phyloP scores from a whole-genome alignment of 2,888 invertebrate species.

The Mesorhabditis belari region DNA sequence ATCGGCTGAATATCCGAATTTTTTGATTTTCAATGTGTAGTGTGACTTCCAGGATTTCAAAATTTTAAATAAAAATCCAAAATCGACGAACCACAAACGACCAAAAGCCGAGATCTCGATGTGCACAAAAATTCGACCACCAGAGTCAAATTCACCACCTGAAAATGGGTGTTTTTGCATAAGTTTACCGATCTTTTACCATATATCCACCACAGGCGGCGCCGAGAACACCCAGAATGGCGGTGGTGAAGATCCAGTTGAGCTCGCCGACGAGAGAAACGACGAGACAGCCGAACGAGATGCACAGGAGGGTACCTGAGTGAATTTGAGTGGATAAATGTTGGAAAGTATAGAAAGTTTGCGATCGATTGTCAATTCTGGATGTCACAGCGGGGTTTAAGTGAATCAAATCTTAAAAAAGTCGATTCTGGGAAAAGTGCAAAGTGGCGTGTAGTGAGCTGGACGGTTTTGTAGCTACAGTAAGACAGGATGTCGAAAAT shows the following conservation, averaged over 20 bases:
- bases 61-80: neutral
- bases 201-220: slow-evolving; percentile 37
- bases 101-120: neutral
- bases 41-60: no score
- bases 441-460: no score
- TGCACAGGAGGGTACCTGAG: neutral
- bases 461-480: no score
- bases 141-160: neutral
- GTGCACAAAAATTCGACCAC: neutral
- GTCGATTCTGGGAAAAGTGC: no score
- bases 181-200: slow-evolving; percentile 15
- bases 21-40: no score
- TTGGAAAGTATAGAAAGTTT: no score
- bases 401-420: no score
- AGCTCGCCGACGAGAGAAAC: neutral
- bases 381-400: no score
- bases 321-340: no score
- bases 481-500: no score
- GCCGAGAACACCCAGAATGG: slow-evolving; percentile 22
- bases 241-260: slow-evolving; percentile 6
- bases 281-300: neutral
- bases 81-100: neutral
- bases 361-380: no score
- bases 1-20: no score
- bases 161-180: neutral